Evolutionary conservation across 2,888 invertebrate genomes (phyloP).

Genomic region (Nebria salina): DNA sequence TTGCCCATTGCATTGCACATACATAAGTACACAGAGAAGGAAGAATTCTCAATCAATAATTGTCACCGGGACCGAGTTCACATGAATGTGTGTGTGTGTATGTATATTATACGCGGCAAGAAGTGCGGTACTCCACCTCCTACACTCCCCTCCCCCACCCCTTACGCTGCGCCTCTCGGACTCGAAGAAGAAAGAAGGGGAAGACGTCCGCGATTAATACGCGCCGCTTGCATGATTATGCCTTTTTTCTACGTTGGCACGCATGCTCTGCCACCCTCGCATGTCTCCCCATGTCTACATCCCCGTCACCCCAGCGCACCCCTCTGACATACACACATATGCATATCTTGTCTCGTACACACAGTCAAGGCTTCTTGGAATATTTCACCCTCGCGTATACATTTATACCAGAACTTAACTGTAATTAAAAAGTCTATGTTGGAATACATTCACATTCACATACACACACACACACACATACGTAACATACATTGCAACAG

Average conservation of each 20-base stretch:
- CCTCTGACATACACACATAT: conserved; percentile 15
- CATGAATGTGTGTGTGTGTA: conserved; percentile 21
- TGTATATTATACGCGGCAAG: conserved; percentile 4
- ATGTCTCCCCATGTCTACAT: conserved; percentile 2
- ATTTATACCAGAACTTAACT: neutral
- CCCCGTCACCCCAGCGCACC: neutral
- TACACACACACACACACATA: conserved; percentile 4
- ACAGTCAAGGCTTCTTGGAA: neutral
- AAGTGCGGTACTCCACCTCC: neutral
- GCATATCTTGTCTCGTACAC: conserved; percentile 2
- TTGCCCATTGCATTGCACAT: conserved; percentile 57
- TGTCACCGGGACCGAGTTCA: conserved; percentile 68
- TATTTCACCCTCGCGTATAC: neutral
- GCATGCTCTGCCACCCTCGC: conserved; percentile 33
- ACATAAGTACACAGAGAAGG: conserved; percentile 60
- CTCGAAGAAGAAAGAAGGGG: conserved; percentile 32
- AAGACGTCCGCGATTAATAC: conserved; percentile 38
- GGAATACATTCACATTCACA: neutral
- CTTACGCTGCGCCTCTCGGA: neutral
- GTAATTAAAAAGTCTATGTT: neutral
- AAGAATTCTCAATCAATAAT: conserved; percentile 77
- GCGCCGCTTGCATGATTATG: conserved; percentile 47
- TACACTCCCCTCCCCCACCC: neutral
- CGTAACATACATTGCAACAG: conserved; percentile 1
- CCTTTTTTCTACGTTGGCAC: conserved; percentile 40